phyloP scores from a whole-genome alignment of 2,888 invertebrate species.

The Sepioteuthis lessoniana region DNA sequence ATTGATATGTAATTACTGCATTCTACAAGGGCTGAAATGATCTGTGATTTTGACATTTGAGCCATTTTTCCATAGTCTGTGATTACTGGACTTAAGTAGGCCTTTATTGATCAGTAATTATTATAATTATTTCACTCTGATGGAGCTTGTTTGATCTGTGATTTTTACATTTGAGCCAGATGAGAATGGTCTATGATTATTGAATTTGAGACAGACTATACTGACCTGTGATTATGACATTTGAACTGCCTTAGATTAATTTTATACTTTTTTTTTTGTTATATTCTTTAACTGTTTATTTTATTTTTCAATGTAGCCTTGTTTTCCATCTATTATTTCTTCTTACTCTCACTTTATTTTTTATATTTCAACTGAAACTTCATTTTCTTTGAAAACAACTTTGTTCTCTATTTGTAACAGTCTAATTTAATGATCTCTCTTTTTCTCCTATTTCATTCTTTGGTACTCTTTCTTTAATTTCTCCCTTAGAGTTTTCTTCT shows the following conservation, averaged over 20 bases:
- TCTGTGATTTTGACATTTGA: not conserved
- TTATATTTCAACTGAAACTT: not conserved
- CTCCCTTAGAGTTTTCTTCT: not conserved
- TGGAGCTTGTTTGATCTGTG: not conserved
- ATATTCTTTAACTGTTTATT: not conserved
- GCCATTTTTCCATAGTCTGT: not conserved
- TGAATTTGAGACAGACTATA: not conserved
- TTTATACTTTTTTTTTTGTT: not conserved
- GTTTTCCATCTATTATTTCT: not conserved
- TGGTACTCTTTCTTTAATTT: not conserved
- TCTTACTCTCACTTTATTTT: not conserved
- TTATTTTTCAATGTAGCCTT: not conserved
- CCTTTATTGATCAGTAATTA: not conserved
- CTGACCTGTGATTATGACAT: not conserved
- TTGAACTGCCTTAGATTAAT: not conserved
- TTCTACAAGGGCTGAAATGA: not conserved
- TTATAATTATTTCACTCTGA: not conserved
- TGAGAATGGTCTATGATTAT: not conserved
- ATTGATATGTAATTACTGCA: constrained; percentile 33
- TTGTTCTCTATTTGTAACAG: not conserved
- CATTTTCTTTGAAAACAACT: not conserved
- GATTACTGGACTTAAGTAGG: not conserved
- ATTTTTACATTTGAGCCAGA: not conserved
- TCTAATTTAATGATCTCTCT: not conserved
- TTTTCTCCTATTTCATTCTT: not conserved